A percentile compares a stretch with the other conserved stretches of the same genome.
phyloP scores from a whole-genome alignment of 2,113 vertebrate species.

The Mustela nigripes region DNA sequence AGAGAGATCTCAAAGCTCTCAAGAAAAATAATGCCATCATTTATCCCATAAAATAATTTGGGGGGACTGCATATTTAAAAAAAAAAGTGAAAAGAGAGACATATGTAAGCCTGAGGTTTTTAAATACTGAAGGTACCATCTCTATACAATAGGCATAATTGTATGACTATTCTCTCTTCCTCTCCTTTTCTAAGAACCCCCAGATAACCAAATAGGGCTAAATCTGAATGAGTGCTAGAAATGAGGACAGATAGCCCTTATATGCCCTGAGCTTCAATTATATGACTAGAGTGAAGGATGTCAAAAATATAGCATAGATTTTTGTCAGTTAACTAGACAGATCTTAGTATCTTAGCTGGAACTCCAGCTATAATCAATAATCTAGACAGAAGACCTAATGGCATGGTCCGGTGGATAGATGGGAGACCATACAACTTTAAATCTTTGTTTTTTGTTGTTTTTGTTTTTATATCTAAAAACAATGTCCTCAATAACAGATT shows the following conservation, averaged over 20 bases:
- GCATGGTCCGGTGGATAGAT: background rate
- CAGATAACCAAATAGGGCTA: background rate
- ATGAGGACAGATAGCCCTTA: background rate
- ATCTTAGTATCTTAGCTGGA: background rate
- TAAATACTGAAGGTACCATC: background rate
- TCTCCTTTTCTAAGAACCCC: background rate
- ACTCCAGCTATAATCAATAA: background rate
- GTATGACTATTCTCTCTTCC: background rate
- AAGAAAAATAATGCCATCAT: background rate
- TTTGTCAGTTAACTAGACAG: background rate
- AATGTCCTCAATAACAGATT: background rate
- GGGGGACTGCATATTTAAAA: accelerated
- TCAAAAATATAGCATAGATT: background rate
- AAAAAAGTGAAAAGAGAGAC: background rate
- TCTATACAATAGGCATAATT: background rate
- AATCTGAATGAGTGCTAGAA: background rate
- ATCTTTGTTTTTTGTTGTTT: background rate
- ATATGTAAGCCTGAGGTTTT: background rate
- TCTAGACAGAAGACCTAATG: background rate
- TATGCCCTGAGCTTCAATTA: background rate
- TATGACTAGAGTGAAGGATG: background rate
- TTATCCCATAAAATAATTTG: background rate
- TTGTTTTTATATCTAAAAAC: background rate
- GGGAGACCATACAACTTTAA: background rate
- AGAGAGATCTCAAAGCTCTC: background rate